Percentiles rank a stretch among this genome's conserved stretches.
phyloP scores from a whole-genome alignment of 2,113 vertebrate species.

The Dermatemys mawii region DNA sequence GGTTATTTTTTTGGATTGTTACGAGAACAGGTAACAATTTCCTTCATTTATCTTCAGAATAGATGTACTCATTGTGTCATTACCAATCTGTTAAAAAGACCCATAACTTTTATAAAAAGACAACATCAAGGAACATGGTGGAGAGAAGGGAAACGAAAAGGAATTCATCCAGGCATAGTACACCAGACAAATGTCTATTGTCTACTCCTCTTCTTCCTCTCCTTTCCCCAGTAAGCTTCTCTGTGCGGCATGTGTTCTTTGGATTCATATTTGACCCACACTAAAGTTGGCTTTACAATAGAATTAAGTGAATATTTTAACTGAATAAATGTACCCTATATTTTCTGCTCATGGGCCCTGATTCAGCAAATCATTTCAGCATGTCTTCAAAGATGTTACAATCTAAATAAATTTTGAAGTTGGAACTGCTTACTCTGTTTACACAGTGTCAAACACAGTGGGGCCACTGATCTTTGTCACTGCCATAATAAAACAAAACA shows the following conservation, averaged over 20 bases:
- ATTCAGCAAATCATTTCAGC: background rate
- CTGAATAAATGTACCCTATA: background rate
- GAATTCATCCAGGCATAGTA: too few relatives aligned
- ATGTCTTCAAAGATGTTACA: background rate
- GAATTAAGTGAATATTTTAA: background rate
- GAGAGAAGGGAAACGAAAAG: too few relatives aligned
- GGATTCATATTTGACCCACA: too few relatives aligned
- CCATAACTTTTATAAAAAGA: background rate
- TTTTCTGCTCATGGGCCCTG: background rate
- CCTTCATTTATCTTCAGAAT: background rate
- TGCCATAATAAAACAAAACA: background rate
- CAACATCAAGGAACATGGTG: background rate
- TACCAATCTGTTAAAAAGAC: background rate
- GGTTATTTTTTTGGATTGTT: too few relatives aligned
- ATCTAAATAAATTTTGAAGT: background rate
- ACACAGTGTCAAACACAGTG: background rate
- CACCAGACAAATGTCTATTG: too few relatives aligned
- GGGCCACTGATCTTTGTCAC: fast-evolving
- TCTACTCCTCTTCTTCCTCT: too few relatives aligned
- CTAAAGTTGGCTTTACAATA: too few relatives aligned
- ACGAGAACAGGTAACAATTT: background rate
- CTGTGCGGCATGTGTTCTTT: too few relatives aligned
- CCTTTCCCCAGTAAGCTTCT: too few relatives aligned
- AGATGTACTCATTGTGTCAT: background rate
- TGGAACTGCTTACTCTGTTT: background rate